Evolutionary conservation across 2,797 vertebrate species (phyloP).

Genomic region (Columba guinea): DNA sequence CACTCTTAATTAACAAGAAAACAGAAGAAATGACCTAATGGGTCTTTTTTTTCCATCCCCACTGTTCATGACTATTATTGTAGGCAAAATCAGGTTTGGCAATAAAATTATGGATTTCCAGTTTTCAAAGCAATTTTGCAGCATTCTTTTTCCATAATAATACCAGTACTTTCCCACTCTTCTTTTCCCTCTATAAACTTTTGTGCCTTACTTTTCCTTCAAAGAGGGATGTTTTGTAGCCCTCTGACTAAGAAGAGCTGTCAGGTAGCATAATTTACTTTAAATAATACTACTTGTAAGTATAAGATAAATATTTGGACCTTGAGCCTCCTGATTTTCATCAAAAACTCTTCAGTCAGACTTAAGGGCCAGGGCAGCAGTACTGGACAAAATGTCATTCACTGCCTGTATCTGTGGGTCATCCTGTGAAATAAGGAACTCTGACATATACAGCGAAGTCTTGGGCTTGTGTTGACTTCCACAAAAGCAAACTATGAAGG

Average conservation of each 20-base stretch:
- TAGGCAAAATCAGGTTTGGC: conserved; percentile 31
- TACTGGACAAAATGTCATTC: neutral
- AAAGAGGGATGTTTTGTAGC: neutral
- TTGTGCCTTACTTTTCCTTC: neutral
- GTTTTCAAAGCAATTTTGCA: conserved; percentile 34
- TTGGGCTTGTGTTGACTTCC: neutral
- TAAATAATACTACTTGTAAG: neutral
- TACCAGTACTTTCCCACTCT: neutral
- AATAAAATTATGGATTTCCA: conserved; percentile 52
- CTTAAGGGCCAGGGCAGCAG: neutral
- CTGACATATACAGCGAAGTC: neutral
- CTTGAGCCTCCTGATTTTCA: neutral
- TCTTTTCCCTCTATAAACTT: conserved; percentile 16
- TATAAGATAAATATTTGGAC: conserved; percentile 19
- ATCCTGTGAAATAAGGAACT: neutral
- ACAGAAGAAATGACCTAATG: conserved; percentile 39
- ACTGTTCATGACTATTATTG: conserved; percentile 16
- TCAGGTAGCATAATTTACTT: conserved; percentile 6
- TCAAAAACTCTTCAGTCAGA: neutral
- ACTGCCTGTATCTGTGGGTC: neutral
- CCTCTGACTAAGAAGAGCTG: neutral
- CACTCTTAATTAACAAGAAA: conserved; percentile 55
- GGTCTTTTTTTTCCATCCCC: conserved; percentile 1
- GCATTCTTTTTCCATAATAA: conserved; percentile 6
- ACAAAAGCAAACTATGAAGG: neutral